Evolutionary conservation across 1,140 invertebrate species (phyloP), one percentile per base, ranked within the genome.

Genomic region (Pachyrhynchus sulphureomaculatus): DNA sequence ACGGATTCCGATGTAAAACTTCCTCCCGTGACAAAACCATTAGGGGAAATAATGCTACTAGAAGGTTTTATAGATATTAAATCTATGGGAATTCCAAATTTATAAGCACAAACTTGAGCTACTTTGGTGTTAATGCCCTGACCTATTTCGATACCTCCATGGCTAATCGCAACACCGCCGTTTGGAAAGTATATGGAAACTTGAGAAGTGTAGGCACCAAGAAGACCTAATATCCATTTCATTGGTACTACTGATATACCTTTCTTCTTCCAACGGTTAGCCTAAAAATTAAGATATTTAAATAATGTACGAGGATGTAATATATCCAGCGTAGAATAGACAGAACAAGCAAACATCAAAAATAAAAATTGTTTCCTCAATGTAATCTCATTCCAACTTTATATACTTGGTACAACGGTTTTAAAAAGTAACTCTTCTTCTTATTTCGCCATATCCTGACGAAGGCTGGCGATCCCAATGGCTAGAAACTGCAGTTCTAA

Each of bases 121-220:
- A 86, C 82, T 66, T 80, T 81, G 0, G 85, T 86, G 64, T 86
- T 90, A 42, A 94, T 84, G 1, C 92, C 92, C 81, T 94, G 92
- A 8, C 92, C 92, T 77, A 89, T 88, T 82, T 95, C 92, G 34
- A 92, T 84, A 24, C 90, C 91, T 44, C 86, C 89, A 69, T 92
- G 89, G 12, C 82, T 80, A 29, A 94, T 79, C 0, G 84, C 80
- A 0, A 94, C 88, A 0, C 87, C 87, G 10, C 90, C 91, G 78
- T 93, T 91, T 1, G 76, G 75, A 33, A 87, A 85, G 72, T 86
- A 91, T 56, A 94, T 82, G 2, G 87, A 84, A 1, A 93, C 81
- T 15, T 86, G 76, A 0, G 83, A 83, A 66, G 84, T 83, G 64
- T 78, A 90, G 17, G 83, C 39, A 15, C 83, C 84, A 42, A 78